Evolutionary conservation across 53 echinoderm and acorn worm species (phyloP).

Genomic region (Apostichopus leukothele): DNA sequence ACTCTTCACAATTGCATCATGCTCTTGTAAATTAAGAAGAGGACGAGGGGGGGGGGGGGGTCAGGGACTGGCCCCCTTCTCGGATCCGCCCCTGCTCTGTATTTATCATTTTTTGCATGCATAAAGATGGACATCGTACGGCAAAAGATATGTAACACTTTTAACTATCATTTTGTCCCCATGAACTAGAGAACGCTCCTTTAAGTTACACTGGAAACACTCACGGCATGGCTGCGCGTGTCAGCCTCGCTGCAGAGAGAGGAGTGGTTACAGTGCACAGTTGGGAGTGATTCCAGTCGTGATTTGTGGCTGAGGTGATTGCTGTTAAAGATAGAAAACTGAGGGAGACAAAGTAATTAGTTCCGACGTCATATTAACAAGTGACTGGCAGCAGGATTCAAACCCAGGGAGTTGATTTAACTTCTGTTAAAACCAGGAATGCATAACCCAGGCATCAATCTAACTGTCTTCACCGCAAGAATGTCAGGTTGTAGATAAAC

Average conservation of each 20-base stretch:
- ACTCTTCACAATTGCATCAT: too few species aligned
- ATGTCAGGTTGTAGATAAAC: neutral
- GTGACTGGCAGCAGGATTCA: neutral
- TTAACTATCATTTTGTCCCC: neutral
- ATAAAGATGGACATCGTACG: too few species aligned
- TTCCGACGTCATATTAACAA: neutral
- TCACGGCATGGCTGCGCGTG: neutral
- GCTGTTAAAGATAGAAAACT: conserved; percentile 25
- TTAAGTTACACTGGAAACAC: neutral
- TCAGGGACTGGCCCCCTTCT: too few species aligned
- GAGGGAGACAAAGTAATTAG: conserved; percentile 2
- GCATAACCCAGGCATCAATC: neutral
- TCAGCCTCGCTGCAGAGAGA: neutral
- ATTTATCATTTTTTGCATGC: too few species aligned
- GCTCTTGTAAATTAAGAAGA: too few species aligned
- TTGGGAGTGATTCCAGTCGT: conserved; percentile 17
- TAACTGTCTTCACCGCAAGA: neutral
- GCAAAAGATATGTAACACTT: too few species aligned
- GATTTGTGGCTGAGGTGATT: conserved; percentile 34
- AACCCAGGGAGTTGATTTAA: neutral
- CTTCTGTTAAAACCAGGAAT: neutral
- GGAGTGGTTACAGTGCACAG: neutral
- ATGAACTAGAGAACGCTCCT: neutral
- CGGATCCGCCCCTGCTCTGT: too few species aligned
- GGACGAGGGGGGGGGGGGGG: too few species aligned